Base-by-base conservation (phyloP, 2,797 vertebrate genomes). In the Pangasius djambal region DNA sequence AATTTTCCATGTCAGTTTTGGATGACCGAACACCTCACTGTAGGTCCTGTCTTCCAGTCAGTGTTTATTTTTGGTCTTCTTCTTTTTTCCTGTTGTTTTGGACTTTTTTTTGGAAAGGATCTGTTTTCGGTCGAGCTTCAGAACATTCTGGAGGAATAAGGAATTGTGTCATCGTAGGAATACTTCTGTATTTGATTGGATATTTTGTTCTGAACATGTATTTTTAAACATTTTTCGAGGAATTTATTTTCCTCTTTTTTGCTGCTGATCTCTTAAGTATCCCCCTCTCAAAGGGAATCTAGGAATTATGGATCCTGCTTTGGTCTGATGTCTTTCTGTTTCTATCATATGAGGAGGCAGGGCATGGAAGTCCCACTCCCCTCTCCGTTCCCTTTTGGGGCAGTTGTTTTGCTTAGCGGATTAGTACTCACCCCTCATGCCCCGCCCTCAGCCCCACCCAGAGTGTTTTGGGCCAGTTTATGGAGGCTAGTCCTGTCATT, bases 241-340 rank as follows among this genome's bases (percentile, higher is more conserved):
- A 93, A 95, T 95, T 93, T 93, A 90, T 75, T 94, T 70, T 37
- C 86, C 90, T 91, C 69, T 48, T 72, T 37, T 86, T n/a, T 48
- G 44, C 2, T 83, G 12, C 59, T 28, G 57, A 83, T n/a, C 37
- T 3, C 65, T 86, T 85, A 85, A 74, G 59, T 86, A 72, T 92
- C 89, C 78, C 90, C 91, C 92, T 92, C 10, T 84, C 88, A 85
- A 93, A 93, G 89, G 90, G 94, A 94, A 93, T 92, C 95, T 93
- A 91, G 94, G 94, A 94, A 94, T 91, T 90, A 96, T 96, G 96
- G 95, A 94, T 91, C 92, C 92, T 83, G 93, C 93, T 94, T 95
- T 92, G 92, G 89, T 94, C 92, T 97, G 95, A 97, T 97, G 96
- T 94, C 93, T 93, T 95, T 94, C 94, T 96, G 93, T 94, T 94